Evolutionary conservation across 1,140 invertebrate genomes (phyloP), one percentile per base, ranked within the genome.

Genomic region (Chrysomallon squamiferum): DNA sequence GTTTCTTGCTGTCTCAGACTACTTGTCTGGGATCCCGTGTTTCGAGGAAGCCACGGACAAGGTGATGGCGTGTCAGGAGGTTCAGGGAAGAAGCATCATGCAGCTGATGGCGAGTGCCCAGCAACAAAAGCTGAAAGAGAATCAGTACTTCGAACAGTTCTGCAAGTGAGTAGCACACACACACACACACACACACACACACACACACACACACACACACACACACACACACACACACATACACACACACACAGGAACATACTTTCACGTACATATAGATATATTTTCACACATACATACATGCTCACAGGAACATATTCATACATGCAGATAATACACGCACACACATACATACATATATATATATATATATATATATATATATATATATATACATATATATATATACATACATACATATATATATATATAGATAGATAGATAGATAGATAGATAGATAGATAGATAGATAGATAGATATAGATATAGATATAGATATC

Each of bases 51-150:
- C 71, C 2, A 73, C 71, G 5, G 18, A 38, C 11, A 60, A 41
- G 3, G 67, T 73, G 33, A 61, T 68, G 25, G n/a, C n/a, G 9
- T 73, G 71, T 30, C 35, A 60, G n/a, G 63, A 73, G 45, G 54
- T 58, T n/a, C 18, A 63, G 11, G 32, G 47, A 6, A 63, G 66
- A 38, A 18, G 38, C 11, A 57, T 67, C 30, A 54, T 69, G n/a
- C 63, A 73, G 58, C 22, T 68, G 3, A 47, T 52, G 32, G n/a
- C 52, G 0, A 49, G 61, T 13, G 71, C 71, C 2, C 38, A 38
- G 18, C 20, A 59, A 22, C 25, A 59, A 18, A 61, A 64, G 32
- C 62, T 61, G 60, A 49, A 65, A 2, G 54, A 66, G 33, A 61
- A 64, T 4, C 29, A 45, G 29, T 69, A 41, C 33, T 35, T 56